phyloP scores from a whole-genome alignment of 2,797 vertebrate genomes.

The Emydoidea blandingii region DNA sequence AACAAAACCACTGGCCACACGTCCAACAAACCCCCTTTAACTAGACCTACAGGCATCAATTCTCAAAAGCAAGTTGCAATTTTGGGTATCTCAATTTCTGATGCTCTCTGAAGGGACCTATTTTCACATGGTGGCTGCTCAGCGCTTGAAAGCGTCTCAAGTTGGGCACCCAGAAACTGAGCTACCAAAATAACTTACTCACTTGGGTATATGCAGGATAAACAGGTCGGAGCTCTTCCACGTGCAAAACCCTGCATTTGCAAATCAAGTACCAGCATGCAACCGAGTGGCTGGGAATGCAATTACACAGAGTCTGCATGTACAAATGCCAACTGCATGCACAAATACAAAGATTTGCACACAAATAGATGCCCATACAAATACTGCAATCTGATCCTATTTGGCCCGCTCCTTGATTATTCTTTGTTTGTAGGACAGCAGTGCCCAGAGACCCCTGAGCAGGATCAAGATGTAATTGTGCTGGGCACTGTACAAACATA shows the following conservation, averaged over 20 bases:
- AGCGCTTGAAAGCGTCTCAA: not conserved
- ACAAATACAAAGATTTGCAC: not conserved
- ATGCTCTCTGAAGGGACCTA: not conserved
- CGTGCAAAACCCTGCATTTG: no score
- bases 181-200: not conserved
- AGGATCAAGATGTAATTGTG: not conserved
- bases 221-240: fast-evolving
- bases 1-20: not conserved
- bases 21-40: not conserved
- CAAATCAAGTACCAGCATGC: not conserved
- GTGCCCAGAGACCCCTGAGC: not conserved
- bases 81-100: not conserved
- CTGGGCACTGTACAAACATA: not conserved
- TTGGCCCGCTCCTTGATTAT: not conserved
- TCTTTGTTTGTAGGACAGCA: not conserved
- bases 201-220: not conserved
- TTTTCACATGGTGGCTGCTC: not conserved
- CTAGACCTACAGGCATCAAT: fast-evolving
- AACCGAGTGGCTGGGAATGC: not conserved
- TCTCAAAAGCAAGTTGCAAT: not conserved
- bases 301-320: not conserved
- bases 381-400: not conserved
- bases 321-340: not conserved
- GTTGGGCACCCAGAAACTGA: not conserved
- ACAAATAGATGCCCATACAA: not conserved